phyloP scores from a whole-genome alignment of 2,888 invertebrate genomes.

The Machimus rusticus region DNA sequence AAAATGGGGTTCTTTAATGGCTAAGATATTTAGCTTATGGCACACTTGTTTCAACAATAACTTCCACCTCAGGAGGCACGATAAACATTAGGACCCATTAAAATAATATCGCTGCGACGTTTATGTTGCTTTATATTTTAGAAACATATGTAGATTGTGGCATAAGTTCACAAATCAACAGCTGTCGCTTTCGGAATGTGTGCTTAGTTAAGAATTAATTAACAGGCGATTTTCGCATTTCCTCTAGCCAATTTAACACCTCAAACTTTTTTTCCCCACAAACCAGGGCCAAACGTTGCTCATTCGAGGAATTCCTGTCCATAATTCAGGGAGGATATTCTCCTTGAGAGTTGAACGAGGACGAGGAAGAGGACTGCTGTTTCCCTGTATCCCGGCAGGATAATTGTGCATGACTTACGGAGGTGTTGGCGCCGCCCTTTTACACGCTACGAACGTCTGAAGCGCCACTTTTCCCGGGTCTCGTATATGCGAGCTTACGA shows the following conservation, averaged over 20 bases:
- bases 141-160: not conserved
- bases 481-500: not conserved
- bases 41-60: not conserved
- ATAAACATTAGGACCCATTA: not conserved
- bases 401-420: conserved; percentile 25
- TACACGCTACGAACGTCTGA: not conserved
- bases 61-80: not conserved
- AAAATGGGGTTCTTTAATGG: not conserved
- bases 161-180: not conserved
- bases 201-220: not conserved
- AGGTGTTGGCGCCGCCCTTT: not conserved
- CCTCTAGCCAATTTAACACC: not conserved
- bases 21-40: not conserved
- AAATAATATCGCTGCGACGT: not conserved
- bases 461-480: not conserved
- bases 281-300: not conserved
- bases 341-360: not conserved
- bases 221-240: not conserved
- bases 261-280: not conserved
- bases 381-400: not conserved
- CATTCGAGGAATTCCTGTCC: not conserved
- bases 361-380: not conserved
- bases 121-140: not conserved
- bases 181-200: not conserved
- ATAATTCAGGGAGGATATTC: conserved; percentile 8